Evolutionary conservation across 2,113 vertebrate genomes (phyloP), one percentile per base, ranked within the genome.

Genomic region (Atlantisia rogersi): DNA sequence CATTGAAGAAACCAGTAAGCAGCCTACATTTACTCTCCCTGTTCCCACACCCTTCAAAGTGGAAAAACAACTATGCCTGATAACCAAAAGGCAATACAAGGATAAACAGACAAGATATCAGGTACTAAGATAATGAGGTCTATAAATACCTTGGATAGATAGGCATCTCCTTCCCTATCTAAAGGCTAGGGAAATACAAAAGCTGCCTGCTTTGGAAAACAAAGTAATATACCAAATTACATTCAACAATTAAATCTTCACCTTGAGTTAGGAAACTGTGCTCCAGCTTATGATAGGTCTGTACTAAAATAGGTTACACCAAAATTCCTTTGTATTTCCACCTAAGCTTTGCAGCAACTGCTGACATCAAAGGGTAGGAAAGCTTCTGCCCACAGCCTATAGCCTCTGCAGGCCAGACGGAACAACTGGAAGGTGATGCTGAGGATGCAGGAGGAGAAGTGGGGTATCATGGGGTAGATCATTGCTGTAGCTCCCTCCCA

Each of bases 341-440:
- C 55, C 1, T 4, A 16, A 76, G 68, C 2, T 12, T 4, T 26
- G 75, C 70, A 64, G 80, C 58, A 40, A 14, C 14, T 0, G 7
- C 71, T 29, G 80, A 21, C 7, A 35, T 3, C 44, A 7, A 14
- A 37, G 16, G 39, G n/a, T 2, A 24, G 82, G 68, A 53, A 52
- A 73, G 5, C 2, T 59, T 62, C 75, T 10, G 59, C 42, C 71
- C 84, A 12, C 2, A 1, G 6, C 11, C 52, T 0, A 0, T 1
- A 15, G n/a, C 29, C 64, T 52, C 48, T 13, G 4, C 68, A 48
- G 73, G 6, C 19, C 4, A 12, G 44, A 10, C 19, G 11, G 56
- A 37, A 9, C 40, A 5, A 26, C 50, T 0, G 21, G 1, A 2
- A 11, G 17, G 88, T 0, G 11, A n/a, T 8, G 2, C 6, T 0